Base-by-base conservation (phyloP, 2,888 invertebrate species). In the Ceriagrion tenellum region DNA sequence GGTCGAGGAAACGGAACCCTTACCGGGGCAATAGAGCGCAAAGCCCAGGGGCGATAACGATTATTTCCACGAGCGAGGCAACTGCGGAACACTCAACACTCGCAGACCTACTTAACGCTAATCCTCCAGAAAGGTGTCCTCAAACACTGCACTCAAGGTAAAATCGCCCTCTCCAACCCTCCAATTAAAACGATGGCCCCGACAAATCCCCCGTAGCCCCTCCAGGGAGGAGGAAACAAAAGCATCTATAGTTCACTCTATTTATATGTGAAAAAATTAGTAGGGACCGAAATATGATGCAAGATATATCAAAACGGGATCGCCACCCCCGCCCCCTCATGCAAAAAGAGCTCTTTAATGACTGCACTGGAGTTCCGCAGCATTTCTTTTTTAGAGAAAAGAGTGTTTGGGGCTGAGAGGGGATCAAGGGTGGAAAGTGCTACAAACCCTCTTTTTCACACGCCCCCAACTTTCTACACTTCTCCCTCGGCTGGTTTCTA, bases 151-250 rank as follows among this genome's bases (percentile, higher is more conserved):
- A 81, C 81, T 81, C 81, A 81, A 81, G 81, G 30, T 81, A 35
- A 35, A 30, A 81, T 81, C 81, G 81, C 35, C 81, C 30, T 81
- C 81, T 35, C 81, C 81, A 18, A 81, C 12, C 81, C 30, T 81
- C 81, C 81, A 81, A 81, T 81, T 81, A 81, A 81, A 81, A 81
- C 81, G 81, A 81, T 81, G 81, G 81, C 35, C 26, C 81, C 81
- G 13, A 35, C 81, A 81, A 81, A 81, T 81, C 81, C 35, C 81
- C 81, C 6, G 8, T 16, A 16, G 30, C 26, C 81, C 26, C 59
- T 26, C 12, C 23, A 47, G n/a, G n/a, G n/a, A 69, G 69, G 23
- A 16, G 30, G 81, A 35, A 35, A 35, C 30, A 81, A 81, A 81
- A 35, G 59, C 81, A 81, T 81, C 13, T n/a, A n/a, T n/a, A 35